Base-by-base conservation (phyloP, 2,888 invertebrate species). In the Zootermopsis nevadensis region DNA sequence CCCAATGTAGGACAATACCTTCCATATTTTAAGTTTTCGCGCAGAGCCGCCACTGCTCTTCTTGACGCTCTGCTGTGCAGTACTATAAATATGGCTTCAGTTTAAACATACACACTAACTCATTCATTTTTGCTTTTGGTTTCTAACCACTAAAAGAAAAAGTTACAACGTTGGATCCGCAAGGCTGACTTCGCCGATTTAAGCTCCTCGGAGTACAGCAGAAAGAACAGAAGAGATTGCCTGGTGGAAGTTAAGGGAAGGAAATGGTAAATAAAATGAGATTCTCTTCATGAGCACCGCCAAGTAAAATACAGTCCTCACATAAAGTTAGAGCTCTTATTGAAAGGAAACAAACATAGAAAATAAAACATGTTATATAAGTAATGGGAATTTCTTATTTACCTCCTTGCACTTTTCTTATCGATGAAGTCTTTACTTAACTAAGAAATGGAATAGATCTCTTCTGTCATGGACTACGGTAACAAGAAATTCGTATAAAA, bases 241-340 rank as follows among this genome's bases (percentile, higher is more conserved):
- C 72, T 74, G 33, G 72, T n/a, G 48, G 31, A 55, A 53, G 77
- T 55, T 31, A 31, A 15, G 79, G 27, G 79, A 53, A 53, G 53
- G 77, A 77, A 77, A 77, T 77, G 79, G 38, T 79, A 79, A 66
- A 66, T 79, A 79, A 38, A 79, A 79, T 38, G 66, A 38, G 66
- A 79, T 66, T 66, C 35, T 35, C 60, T 79, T 79, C 66, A 79
- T 79, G 79, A 31, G 66, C 35, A 38, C 79, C 79, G 79, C 79
- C 55, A 79, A 79, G 79, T 33, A 79, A 77, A 33, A 31, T 33
- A 31, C 55, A 19, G 48, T 30, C 77, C 31, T 33, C 31, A 55
- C 27, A 53, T 31, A 77, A 55, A 55, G 77, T 77, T 55, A 55
- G 22, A 77, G 33, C 55, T 77, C 35, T 66, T 38, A 42, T n/a